Conservation (phyloP, 2,113 vertebrate genomes). For the Ranitomeya variabilis region DNA sequence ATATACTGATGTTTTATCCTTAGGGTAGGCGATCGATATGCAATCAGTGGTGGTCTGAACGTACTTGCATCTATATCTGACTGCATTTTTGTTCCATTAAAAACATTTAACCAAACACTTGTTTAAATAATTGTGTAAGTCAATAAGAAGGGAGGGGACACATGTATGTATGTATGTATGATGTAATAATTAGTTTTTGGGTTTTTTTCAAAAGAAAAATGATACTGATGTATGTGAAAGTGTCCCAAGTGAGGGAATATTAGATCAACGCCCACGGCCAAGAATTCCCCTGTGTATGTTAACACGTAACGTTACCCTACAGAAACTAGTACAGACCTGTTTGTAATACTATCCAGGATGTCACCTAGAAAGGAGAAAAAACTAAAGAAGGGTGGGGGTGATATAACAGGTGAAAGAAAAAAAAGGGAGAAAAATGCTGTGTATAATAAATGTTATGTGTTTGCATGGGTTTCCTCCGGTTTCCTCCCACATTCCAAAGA, state of each 20-base stretch:
- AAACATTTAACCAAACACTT: neutral
- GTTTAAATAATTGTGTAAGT: neutral
- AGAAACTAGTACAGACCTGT: conserved; percentile 23
- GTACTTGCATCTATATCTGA: too few relatives aligned
- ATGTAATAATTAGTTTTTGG: neutral
- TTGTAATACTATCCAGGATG: too few relatives aligned
- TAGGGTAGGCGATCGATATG: too few relatives aligned
- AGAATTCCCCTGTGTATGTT: neutral
- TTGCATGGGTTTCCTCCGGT: too few relatives aligned
- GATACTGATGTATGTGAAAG: neutral
- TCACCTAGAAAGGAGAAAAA: neutral
- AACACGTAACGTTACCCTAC: neutral
- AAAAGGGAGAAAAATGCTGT: too few relatives aligned
- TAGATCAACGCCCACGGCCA: neutral
- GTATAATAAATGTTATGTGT: too few relatives aligned
- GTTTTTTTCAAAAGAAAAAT: neutral
- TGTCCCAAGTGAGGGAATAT: neutral
- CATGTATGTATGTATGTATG: neutral
- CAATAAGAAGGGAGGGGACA: neutral
- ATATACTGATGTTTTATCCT: too few relatives aligned
- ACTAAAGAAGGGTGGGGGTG: neutral
- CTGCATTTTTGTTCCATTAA: too few relatives aligned
- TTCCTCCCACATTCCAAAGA: too few relatives aligned
- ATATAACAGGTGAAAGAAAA: neutral
- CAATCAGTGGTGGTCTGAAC: too few relatives aligned